Evolutionary conservation across 2,888 invertebrate species (phyloP), one percentile per base, ranked within the genome.

Genomic region (Rhingia campestris): DNA sequence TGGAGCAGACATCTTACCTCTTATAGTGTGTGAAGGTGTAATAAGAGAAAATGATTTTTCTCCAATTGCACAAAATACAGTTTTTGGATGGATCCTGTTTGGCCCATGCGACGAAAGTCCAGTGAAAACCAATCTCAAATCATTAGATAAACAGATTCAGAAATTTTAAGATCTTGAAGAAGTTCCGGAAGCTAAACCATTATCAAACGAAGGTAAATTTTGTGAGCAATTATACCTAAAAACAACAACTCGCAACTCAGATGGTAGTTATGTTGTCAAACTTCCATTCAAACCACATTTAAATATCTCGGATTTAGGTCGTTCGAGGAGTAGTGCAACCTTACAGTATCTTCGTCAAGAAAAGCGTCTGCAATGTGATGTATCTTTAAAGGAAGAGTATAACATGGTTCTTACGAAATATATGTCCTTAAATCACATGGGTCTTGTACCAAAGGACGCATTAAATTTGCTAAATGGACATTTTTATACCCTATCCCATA

Each of bases 1-100:
- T 9, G 66, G 66, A 37, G 66, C 75, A 32, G 67, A 75, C 51
- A 66, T 75, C 14, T 66, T 66, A 37, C 30, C 75, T 33, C 59
- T 35, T 12, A 37, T 75, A n/a, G 41, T 75, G 14, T 22, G n/a
- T 10, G 58, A 59, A 4, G 58, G 66, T 51, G 3, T 58, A 2
- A 58, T 32, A 12, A 14, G 33, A 59, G 51, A 70, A 37, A 12
- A 32, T 1, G 2, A 49, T 0, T 9, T n/a, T 35, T 45, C 45
- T 30, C 47, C 58, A 14, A 58, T 58, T 9, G 69, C 56, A 35
- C 54, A 56, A 45, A 69, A 69, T 37, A 69, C 45, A 4, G 49
- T 53, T 4, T 69, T 69, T 41, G 69, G 45, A 9, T 69, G 69
- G 56, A 69, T 69, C 5, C 22, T 69, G 4, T 58, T 47, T 5